Evolutionary conservation across 1,140 invertebrate species (phyloP).

Genomic region (Yoshiicerus persimilis): DNA sequence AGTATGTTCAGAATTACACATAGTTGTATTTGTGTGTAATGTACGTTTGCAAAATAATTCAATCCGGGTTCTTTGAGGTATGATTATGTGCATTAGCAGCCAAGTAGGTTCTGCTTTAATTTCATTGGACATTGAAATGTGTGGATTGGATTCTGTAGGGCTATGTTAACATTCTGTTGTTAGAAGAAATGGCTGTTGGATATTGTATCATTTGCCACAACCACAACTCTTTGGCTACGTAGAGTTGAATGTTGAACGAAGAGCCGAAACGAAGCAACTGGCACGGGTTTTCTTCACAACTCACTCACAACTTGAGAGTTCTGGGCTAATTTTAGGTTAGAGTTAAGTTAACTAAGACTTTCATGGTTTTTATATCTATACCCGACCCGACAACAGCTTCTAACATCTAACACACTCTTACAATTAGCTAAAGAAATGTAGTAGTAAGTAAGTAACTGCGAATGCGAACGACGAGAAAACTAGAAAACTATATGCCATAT

Average conservation of each 20-base stretch:
- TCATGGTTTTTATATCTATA: neutral
- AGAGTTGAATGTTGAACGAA: neutral
- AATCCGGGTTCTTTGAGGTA: neutral
- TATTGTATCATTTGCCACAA: neutral
- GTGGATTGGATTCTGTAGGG: neutral
- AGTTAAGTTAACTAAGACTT: neutral
- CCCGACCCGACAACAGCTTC: neutral
- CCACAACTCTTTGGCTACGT: neutral
- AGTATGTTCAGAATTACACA: neutral
- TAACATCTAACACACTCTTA: neutral
- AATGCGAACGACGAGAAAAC: neutral
- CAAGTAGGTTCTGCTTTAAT: neutral
- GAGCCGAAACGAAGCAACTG: neutral
- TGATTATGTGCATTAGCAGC: neutral
- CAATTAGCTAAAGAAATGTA: neutral
- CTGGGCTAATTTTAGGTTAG: slow-evolving; percentile 7
- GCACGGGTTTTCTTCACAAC: neutral
- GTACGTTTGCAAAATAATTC: neutral
- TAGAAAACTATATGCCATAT: neutral
- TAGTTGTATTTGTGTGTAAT: too few species aligned
- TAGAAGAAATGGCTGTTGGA: neutral
- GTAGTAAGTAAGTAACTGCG: too few species aligned
- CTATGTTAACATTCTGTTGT: neutral
- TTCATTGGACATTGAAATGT: neutral
- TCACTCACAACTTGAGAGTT: neutral